Evolutionary conservation across 2,797 vertebrate species (phyloP).

Genomic region (Aselliscus stoliczkanus): DNA sequence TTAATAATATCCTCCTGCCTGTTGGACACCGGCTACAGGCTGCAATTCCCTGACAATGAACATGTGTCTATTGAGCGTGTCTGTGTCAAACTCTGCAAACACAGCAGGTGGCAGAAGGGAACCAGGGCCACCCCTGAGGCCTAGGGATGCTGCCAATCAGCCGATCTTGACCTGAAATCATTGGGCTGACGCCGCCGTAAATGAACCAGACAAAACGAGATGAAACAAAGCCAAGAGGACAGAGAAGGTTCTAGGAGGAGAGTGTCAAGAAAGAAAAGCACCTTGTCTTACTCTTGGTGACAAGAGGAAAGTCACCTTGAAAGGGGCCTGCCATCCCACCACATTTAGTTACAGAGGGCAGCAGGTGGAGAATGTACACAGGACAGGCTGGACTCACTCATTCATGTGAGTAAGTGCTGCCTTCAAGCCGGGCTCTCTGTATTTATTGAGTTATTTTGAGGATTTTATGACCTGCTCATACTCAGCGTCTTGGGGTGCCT

Average conservation of each 20-base stretch:
- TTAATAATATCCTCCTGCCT: not conserved
- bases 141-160: not conserved
- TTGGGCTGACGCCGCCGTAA: not conserved
- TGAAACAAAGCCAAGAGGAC: not conserved
- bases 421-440: not conserved
- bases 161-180: not conserved
- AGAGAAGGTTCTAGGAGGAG: not conserved
- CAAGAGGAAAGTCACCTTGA: not conserved
- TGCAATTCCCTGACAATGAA: not conserved
- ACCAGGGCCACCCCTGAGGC: not conserved
- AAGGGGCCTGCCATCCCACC: too few relatives aligned
- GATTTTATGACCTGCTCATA: fast-evolving
- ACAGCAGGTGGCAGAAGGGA: not conserved
- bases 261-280: not conserved
- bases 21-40: not conserved
- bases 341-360: too few relatives aligned
- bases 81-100: not conserved
- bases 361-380: not conserved
- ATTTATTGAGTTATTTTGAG: not conserved
- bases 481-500: not conserved
- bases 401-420: not conserved
- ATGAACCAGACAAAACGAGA: not conserved
- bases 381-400: not conserved
- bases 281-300: not conserved
- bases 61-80: fast-evolving